phyloP scores from a whole-genome alignment of 1,140 invertebrate species.

The Harlomillsia oculata region DNA sequence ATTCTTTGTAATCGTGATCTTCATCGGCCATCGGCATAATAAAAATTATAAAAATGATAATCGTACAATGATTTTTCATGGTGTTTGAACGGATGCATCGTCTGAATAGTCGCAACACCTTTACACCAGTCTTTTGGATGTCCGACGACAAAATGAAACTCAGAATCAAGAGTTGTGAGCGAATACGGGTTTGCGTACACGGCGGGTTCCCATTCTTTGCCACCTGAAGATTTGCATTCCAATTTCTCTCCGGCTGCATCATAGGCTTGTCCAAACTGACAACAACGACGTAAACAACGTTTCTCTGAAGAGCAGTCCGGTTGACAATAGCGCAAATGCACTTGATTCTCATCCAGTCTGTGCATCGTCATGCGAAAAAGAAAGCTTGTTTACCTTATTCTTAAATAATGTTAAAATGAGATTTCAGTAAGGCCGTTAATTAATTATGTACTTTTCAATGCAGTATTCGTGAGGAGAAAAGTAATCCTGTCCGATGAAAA shows the following conservation, averaged over 20 bases:
- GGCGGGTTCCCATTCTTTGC: conserved; percentile 20
- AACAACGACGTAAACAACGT: conserved; percentile 30
- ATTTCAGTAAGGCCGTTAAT: too few species aligned
- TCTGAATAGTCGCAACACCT: background rate
- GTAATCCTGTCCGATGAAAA: too few species aligned
- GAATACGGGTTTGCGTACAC: conserved; percentile 12
- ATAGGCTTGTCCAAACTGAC: conserved; percentile 21
- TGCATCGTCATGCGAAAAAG: too few species aligned
- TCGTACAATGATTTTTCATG: background rate
- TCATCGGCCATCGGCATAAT: background rate
- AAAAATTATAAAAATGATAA: background rate
- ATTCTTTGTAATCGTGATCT: background rate
- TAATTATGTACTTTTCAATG: too few species aligned
- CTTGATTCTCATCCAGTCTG: too few species aligned
- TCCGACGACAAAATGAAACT: conserved; percentile 3
- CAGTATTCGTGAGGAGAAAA: too few species aligned
- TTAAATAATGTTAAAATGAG: too few species aligned
- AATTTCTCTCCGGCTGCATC: conserved; percentile 7
- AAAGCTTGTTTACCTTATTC: too few species aligned
- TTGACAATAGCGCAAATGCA: too few species aligned
- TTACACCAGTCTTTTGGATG: conserved; percentile 11
- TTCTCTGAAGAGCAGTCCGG: conserved; percentile 11
- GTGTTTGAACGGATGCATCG: background rate
- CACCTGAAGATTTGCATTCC: conserved; percentile 11
- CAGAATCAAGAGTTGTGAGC: background rate